Evolutionary conservation across 1,140 invertebrate genomes (phyloP).

Genomic region (Bradysia coprophila): DNA sequence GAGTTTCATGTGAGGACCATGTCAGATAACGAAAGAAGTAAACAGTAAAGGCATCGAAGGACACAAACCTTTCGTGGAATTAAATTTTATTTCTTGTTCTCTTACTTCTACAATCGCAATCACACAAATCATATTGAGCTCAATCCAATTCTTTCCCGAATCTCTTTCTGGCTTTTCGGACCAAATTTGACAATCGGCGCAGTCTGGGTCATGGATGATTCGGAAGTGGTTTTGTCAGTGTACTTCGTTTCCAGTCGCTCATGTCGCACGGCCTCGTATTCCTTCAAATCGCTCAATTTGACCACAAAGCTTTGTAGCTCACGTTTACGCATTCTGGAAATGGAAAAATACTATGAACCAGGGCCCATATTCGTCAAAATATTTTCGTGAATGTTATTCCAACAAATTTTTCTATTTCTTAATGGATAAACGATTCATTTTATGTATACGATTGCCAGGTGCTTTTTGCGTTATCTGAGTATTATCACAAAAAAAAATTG

Average conservation of each 20-base stretch:
- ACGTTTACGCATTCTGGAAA: slow-evolving; percentile 7
- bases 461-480: too few species aligned
- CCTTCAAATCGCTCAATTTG: slow-evolving; percentile 9
- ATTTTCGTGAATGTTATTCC: not conserved
- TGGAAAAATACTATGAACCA: not conserved
- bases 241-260: slow-evolving; percentile 1
- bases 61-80: too few species aligned
- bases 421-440: too few species aligned
- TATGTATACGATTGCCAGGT: too few species aligned
- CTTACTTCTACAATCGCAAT: too few species aligned
- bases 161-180: slow-evolving; percentile 8
- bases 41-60: too few species aligned
- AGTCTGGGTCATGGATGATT: not conserved
- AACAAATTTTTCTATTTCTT: too few species aligned
- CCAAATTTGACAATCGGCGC: slow-evolving; percentile 6
- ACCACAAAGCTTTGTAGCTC: slow-evolving; percentile 9
- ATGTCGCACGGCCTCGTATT: slow-evolving; percentile 7
- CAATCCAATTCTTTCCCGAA: slow-evolving; percentile 5
- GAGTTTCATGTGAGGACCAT: too few species aligned
- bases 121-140: too few species aligned
- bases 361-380: not conserved
- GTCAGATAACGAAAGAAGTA: too few species aligned
- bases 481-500: too few species aligned
- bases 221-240: not conserved
- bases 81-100: too few species aligned